Evolutionary conservation across 1,140 invertebrate species (phyloP).

Genomic region (Sinella curviseta): DNA sequence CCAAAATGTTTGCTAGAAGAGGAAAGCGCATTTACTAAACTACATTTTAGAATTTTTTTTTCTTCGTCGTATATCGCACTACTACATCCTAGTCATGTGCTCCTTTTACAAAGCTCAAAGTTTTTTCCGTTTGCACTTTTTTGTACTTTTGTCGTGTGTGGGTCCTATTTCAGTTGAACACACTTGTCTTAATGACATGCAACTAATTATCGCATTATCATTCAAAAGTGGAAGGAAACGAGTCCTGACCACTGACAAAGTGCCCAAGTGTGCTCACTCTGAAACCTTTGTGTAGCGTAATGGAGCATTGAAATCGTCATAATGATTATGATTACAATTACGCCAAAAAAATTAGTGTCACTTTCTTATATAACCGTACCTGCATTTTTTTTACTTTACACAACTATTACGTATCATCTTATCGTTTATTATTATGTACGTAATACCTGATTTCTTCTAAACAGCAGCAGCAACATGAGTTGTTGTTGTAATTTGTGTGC

Average conservation of each 20-base stretch:
- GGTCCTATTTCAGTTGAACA: background rate
- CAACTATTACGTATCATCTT: background rate
- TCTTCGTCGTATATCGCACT: background rate
- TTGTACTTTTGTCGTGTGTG: background rate
- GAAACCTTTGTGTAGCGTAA: background rate
- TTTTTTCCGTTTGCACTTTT: background rate
- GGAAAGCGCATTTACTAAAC: conserved; percentile 18
- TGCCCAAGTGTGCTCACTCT: background rate
- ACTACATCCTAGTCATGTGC: background rate
- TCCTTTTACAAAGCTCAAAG: background rate
- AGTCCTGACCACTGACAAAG: conserved; percentile 11
- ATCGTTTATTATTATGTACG: background rate
- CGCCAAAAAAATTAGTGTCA: conserved; percentile 24
- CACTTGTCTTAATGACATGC: background rate
- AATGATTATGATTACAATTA: conserved; percentile 4
- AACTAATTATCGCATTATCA: conserved; percentile 4
- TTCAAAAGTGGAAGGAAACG: background rate
- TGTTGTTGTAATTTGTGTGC: conserved; percentile 13
- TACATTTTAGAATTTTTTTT: background rate
- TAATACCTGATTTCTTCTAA: background rate
- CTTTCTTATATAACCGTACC: conserved; percentile 11
- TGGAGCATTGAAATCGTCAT: conserved; percentile 3
- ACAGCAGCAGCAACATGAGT: background rate
- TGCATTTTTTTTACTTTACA: conserved; percentile 2
- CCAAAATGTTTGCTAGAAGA: background rate